Conservation (phyloP, 2,113 vertebrate genomes). For the Nerophis lumbriciformis region DNA sequence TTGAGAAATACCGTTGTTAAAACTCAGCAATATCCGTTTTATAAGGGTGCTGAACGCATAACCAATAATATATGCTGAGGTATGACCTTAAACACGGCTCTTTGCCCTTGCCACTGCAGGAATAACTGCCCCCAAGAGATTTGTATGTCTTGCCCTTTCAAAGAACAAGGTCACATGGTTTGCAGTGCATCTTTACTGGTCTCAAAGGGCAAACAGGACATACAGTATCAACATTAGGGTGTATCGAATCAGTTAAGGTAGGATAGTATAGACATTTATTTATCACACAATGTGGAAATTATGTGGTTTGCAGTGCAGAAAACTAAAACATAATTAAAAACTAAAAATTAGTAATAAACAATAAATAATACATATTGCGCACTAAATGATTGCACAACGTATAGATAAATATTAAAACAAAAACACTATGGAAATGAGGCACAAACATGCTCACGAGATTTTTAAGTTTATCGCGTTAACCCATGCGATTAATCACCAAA, state of each 20-base stretch:
- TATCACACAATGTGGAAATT: no score
- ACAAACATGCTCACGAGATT: no score
- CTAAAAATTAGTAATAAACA: no score
- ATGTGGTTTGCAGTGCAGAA: no score
- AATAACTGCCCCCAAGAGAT: conserved; percentile 37
- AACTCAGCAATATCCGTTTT: conserved; percentile 16
- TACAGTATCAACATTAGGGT: conserved; percentile 19
- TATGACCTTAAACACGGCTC: conserved; percentile 13
- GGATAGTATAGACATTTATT: no score
- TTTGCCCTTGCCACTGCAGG: conserved; percentile 23
- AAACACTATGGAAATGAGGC: no score
- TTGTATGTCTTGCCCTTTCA: conserved; percentile 36
- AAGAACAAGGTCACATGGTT: conserved; percentile 50
- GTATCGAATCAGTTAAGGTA: neutral
- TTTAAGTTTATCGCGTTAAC: no score
- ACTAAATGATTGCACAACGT: no score
- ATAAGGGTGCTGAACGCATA: conserved; percentile 17
- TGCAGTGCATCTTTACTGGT: conserved; percentile 17
- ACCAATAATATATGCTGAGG: conserved; percentile 18
- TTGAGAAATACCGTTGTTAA: conserved; percentile 33
- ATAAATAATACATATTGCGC: no score
- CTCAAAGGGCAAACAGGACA: neutral
- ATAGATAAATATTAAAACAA: no score
- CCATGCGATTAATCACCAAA: no score
- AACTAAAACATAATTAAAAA: no score